Evolutionary conservation across 2,113 vertebrate species (phyloP), one percentile per base, ranked within the genome.

Genomic region (Chaenogobius annularis): DNA sequence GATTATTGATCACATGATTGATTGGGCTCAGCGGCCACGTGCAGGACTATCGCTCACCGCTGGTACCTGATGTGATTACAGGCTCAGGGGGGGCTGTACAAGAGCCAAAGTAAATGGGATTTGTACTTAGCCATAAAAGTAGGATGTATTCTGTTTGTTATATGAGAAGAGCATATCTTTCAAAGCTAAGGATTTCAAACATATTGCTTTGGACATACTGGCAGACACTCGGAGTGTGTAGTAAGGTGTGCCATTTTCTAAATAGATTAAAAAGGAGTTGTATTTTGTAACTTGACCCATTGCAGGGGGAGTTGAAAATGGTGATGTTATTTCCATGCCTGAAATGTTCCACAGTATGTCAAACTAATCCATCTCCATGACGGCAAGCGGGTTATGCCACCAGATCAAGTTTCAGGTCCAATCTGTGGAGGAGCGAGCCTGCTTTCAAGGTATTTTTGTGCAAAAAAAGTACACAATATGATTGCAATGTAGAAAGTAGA

Each of bases 1-100:
- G 79, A n/a, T 68, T 88, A 91, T 91, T 50, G 91, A 91, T 90
- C 77, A 74, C 37, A 75, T 83, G 81, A 85, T 89, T 87, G 88
- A 87, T 88, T 87, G 86, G 75, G 89, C 88, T 89, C 81, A 83
- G 76, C 46, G 4, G 77, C 75, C 78, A 77, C 79, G 73, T n/a
- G 52, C 50, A 4, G 52, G 63, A 55, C 76, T 59, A 79, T 87
- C 70, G 78, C 70, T 89, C 79, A 81, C 70, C 35, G 70, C 76
- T 40, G 54, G 65, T 68, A 66, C 79, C 77, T 88, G 79, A 85
- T 86, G 73, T 56, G 81, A 89, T 86, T 86, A 82, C 79, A 62
- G 66, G 71, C 79, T 84, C 46, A 56, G 67, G 65, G 58, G 75
- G 73, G 72, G n/a, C 74, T 13, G 58, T 20, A 54, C 56, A 54